phyloP scores from a whole-genome alignment of 2,888 invertebrate genomes.

The Dendrolimus houi region DNA sequence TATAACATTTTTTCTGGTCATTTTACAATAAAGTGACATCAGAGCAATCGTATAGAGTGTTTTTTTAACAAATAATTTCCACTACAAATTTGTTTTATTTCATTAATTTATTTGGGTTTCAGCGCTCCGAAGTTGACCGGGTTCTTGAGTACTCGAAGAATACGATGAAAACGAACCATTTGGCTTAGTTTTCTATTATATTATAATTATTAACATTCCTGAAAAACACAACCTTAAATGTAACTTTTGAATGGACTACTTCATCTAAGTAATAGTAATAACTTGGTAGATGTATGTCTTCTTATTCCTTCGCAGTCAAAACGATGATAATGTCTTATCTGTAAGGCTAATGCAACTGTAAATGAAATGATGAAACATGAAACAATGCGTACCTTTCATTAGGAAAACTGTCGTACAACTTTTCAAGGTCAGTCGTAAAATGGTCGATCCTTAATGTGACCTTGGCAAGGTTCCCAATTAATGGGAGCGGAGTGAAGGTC shows the following conservation, averaged over 20 bases:
- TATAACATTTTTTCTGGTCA: too few species aligned
- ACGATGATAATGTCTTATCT: neutral
- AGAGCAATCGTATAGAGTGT: too few species aligned
- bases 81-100: too few species aligned
- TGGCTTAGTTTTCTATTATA: too few species aligned
- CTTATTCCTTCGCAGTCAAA: neutral
- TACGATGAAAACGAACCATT: too few species aligned
- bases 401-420: conserved; percentile 29
- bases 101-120: too few species aligned
- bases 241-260: neutral
- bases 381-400: conserved; percentile 36
- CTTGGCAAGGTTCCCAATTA: conserved; percentile 35
- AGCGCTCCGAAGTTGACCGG: too few species aligned
- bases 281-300: neutral
- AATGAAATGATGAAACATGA: neutral
- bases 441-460: conserved; percentile 21
- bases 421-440: conserved; percentile 17
- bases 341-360: neutral
- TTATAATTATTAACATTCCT: too few species aligned
- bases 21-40: too few species aligned
- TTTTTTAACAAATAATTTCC: too few species aligned
- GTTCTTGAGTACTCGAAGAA: too few species aligned
- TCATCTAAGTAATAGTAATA: neutral
- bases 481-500: conserved; percentile 24
- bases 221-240: neutral